Conservation (phyloP, 2,797 vertebrate genomes). For the Macrochelys suwanniensis region DNA sequence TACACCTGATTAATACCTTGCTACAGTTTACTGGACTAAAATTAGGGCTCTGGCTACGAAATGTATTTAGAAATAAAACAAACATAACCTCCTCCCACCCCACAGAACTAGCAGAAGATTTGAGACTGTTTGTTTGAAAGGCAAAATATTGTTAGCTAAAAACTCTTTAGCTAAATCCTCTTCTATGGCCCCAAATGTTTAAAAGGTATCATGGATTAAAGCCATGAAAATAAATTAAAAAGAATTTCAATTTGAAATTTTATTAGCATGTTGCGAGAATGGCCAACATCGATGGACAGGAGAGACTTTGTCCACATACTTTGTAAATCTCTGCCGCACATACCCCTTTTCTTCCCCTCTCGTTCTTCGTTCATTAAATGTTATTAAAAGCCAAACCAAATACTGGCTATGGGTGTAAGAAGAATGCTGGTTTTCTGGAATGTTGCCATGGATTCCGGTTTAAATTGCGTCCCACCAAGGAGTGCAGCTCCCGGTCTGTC, state of each 20-base stretch:
- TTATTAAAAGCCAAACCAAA: constrained; percentile 79
- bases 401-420: constrained; percentile 75
- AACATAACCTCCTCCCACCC: background rate
- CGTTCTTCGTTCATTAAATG: constrained; percentile 51
- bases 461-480: constrained; percentile 22
- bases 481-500: constrained; percentile 63
- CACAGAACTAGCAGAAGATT: constrained; percentile 59
- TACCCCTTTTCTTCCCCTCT: constrained; percentile 48
- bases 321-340: constrained; percentile 69
- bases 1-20: constrained; percentile 26
- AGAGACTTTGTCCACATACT: constrained; percentile 78
- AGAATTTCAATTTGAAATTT: constrained; percentile 89
- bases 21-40: constrained; percentile 24
- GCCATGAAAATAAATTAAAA: constrained; percentile 83
- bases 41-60: constrained; percentile 36
- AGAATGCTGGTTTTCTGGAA: constrained; percentile 80
- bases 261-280: constrained; percentile 84
- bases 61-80: constrained; percentile 50
- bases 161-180: constrained; percentile 76
- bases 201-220: constrained; percentile 84
- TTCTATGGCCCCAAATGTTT: constrained; percentile 77
- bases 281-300: constrained; percentile 80
- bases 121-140: constrained; percentile 67
- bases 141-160: constrained; percentile 67
- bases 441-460: constrained; percentile 75